Evolutionary conservation across 2,113 vertebrate species (phyloP).

Genomic region (Syngnathus scovelli): DNA sequence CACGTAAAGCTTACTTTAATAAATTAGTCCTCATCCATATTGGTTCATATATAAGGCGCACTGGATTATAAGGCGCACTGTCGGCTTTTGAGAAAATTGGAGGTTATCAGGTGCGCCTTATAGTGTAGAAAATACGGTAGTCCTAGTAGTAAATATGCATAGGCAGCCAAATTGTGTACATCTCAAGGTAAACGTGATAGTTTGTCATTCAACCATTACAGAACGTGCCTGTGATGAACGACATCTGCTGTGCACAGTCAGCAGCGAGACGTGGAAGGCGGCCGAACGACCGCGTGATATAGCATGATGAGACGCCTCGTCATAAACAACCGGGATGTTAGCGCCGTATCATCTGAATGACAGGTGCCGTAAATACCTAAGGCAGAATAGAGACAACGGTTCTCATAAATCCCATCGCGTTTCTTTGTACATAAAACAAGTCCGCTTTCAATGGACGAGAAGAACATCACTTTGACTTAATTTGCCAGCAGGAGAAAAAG

Average conservation of each 20-base stretch:
- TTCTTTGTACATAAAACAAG: constrained; percentile 31
- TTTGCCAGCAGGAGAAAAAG: constrained; percentile 22
- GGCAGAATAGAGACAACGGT: constrained; percentile 49
- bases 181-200: constrained; percentile 55
- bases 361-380: constrained; percentile 70
- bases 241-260: constrained; percentile 46
- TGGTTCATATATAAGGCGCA: too few relatives aligned
- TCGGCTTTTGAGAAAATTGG: too few relatives aligned
- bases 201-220: constrained; percentile 61
- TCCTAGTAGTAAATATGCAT: constrained; percentile 38
- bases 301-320: constrained; percentile 63
- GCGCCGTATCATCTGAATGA: constrained; percentile 68
- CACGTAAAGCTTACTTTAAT: too few relatives aligned
- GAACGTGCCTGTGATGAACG: constrained; percentile 65
- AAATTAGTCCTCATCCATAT: too few relatives aligned
- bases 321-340: constrained; percentile 74
- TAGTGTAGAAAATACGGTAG: too few relatives aligned
- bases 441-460: constrained; percentile 66
- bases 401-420: constrained; percentile 51
- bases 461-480: constrained; percentile 59
- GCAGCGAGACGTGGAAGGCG: constrained; percentile 54
- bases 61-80: too few relatives aligned
- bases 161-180: constrained; percentile 33
- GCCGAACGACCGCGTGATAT: constrained; percentile 26
- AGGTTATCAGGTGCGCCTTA: too few relatives aligned